phyloP scores from a whole-genome alignment of 2,888 invertebrate genomes.

The Conops quadrifasciatus region DNA sequence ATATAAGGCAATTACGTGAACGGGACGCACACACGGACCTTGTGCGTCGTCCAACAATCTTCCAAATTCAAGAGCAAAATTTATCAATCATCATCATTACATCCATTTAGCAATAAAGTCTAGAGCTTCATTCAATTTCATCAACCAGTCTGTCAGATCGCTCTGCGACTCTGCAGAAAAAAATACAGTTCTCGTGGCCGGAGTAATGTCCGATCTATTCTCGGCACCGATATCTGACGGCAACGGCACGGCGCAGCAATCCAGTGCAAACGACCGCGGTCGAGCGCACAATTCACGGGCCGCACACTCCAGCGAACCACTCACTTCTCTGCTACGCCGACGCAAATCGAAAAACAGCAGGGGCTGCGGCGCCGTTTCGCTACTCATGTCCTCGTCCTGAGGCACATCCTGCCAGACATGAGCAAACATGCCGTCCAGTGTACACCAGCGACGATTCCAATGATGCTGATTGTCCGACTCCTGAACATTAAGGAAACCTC shows the following conservation, averaged over 20 bases:
- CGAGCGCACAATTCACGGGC: constrained; percentile 66
- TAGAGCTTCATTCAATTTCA: constrained; percentile 65
- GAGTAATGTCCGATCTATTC: background rate
- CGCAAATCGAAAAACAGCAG: constrained; percentile 63
- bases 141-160: constrained; percentile 66
- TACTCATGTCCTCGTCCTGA: constrained; percentile 53
- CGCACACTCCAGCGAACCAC: constrained; percentile 54
- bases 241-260: background rate
- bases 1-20: constrained; percentile 13
- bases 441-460: constrained; percentile 70
- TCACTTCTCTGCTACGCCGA: constrained; percentile 49
- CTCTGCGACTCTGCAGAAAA: constrained; percentile 66
- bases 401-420: constrained; percentile 67
- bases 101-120: constrained; percentile 66
- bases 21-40: background rate
- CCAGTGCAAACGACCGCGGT: constrained; percentile 59
- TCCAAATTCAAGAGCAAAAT: background rate
- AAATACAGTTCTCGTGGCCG: constrained; percentile 46
- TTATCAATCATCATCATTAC: constrained; percentile 38
- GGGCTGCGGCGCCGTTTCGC: constrained; percentile 52
- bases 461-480: constrained; percentile 60
- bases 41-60: background rate
- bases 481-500: constrained; percentile 68
- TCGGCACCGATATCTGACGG: background rate
- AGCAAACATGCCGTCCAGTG: constrained; percentile 64